Evolutionary conservation across 1,140 invertebrate genomes (phyloP), one percentile per base, ranked within the genome.

Genomic region (Lasaia peninsularis): DNA sequence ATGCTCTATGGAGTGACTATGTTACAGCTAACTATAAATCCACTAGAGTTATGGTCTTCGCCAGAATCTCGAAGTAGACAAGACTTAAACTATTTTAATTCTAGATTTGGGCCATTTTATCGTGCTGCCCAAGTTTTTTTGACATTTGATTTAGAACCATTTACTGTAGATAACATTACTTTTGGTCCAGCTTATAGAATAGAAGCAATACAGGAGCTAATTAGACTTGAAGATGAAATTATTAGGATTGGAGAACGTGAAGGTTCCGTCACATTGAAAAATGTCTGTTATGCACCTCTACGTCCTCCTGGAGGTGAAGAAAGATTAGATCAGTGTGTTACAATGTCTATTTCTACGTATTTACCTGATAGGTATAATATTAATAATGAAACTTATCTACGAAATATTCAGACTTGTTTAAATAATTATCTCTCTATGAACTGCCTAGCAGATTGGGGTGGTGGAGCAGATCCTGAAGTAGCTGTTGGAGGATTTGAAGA

Each of bases 31-130:
- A 96, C 93, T 2, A 94, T 96, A 0, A 93, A 98, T 79, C 97
- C 97, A 0, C 93, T 98, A 0, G 94, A 98, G 75, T 89, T 98
- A 35, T 98, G 97, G 97, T 96, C 97, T 2, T 88, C 95, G 0
- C 93, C 95, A 5, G 78, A 88, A 12, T 96, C 95, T 68, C 83
- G 91, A 66, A 94, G 96, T 20, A 90, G 97, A 56, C 70, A 92
- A 32, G 94, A 98, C 72, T 95, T 96, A 70, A 89, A 96, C 51
- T 98, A 94, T 75, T 98, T 95, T 71, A 96, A 98, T 65, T 88
- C 89, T 10, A 91, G 93, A 65, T 97, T 97, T 74, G 90, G 93
- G 12, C 97, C 97, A 12, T 99, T 99, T 82, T 98, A 98, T 85
- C 92, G 97, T 57, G 94, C 94, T 5, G 94, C 97, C 73, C 97